Base-by-base conservation (phyloP, 2,113 vertebrate genomes). In the Otocyon megalotis region DNA sequence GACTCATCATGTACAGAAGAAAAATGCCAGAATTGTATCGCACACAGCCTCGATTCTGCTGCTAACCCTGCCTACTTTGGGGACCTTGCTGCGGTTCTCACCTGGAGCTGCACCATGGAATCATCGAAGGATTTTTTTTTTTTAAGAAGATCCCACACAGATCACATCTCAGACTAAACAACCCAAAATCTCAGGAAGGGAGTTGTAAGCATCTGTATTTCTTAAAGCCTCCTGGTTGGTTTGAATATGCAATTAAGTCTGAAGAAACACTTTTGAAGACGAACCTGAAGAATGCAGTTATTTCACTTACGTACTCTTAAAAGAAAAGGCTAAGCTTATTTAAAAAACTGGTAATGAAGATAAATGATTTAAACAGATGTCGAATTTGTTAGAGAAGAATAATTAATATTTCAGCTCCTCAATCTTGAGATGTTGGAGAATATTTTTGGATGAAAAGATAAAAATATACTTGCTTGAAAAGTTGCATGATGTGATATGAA, bases 111-210 rank as follows among this genome's bases (percentile, higher is more conserved):
- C 58, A 58, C 8, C 60, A 3, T 35, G 35, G 71, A 79, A 62
- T 62, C 5, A 58, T 3, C 10, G 3, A 10, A 10, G 26, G 30
- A 30, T 6, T 35, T 54, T 74, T 58, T 60, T 35, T 54, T 50
- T 43, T 43, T 43, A 43, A 58, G 60, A 80, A 89, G 26, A 35
- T 50, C 9, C 8, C 54, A 62, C 24, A 2, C 60, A 69, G 9
- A 83, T 72, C 5, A 32, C 56, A 24, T 71, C 63, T 94, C 54
- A 91, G 22, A 65, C 88, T 24, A 96, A 88, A 77, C 76, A 81
- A 76, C 81, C 62, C 19, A 48, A 94, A 77, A 37, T 91, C 15
- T 80, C 81, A 81, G 28, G 60, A 63, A 81, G 48, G 60, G 26
- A 88, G n/a, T 48, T 60, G 43, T 5, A 89, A 86, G 8, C 43